Evolutionary conservation across 2,113 vertebrate species (phyloP), one percentile per base, ranked within the genome.

Genomic region (Anser brachyrhynchus): DNA sequence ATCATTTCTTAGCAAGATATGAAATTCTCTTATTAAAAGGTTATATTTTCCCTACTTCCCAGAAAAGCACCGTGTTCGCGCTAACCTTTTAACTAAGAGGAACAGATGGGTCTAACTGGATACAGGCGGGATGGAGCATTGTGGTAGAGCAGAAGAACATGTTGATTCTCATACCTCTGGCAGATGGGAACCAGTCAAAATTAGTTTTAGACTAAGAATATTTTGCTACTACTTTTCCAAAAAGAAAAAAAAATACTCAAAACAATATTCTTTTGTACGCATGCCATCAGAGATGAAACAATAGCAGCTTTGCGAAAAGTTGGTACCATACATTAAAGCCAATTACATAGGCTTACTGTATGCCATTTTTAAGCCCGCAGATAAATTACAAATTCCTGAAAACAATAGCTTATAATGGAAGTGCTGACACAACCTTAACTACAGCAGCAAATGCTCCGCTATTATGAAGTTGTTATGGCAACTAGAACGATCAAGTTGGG

Each of bases 391-490:
- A 97, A 97, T 93, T 97, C 94, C 84, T 96, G 89, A 96, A 97
- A 97, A 97, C 55, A 92, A 92, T 51, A 90, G 95, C 92, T 97
- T 92, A 84, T 95, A 96, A 97, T 93, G 97, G 94, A 97, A 97
- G 85, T 87, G 91, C 92, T 96, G 96, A 98, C 92, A 98, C 95
- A 93, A 97, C 58, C 91, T 97, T 92, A 97, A 96, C 90, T 94
- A 95, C 28, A 92, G 95, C 84, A 96, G 96, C 89, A 97, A 98
- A 96, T 86, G 77, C 1, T 1, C 96, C 87, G 93, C 95, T 96
- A 97, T 93, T 95, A 96, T 93, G 95, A 90, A 97, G 98, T 98
- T 98, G 98, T 98, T 98, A 98, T 98, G 98, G 98, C 97, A 98
- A 98, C 98, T 71, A 94, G 93, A 96, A 94, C 54, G 93, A 96